phyloP scores from a whole-genome alignment of 1,140 invertebrate genomes.

The Pachyrhynchus sulphureomaculatus region DNA sequence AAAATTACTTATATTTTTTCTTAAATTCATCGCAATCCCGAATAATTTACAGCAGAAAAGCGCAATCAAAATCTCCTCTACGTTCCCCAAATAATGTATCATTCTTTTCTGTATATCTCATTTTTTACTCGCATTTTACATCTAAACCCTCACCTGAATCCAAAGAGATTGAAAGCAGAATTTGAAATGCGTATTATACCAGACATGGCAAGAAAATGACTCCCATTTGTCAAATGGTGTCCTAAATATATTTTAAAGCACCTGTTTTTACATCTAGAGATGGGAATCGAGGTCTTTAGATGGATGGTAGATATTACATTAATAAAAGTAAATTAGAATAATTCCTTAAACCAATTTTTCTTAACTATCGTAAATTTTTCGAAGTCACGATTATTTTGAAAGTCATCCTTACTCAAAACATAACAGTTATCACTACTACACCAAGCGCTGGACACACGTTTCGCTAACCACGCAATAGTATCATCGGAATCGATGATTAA shows the following conservation, averaged over 20 bases:
- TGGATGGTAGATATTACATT: neutral
- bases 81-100: neutral
- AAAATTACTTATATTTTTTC: too few relatives aligned
- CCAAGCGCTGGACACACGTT: too few relatives aligned
- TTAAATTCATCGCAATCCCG: neutral
- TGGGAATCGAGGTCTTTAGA: neutral
- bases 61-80: conserved; percentile 1
- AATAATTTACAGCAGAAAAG: neutral
- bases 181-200: conserved; percentile 5
- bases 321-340: too few relatives aligned
- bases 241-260: conserved; percentile 1
- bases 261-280: neutral
- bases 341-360: too few relatives aligned
- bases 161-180: neutral
- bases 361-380: too few relatives aligned
- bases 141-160: conserved; percentile 1
- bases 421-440: too few relatives aligned
- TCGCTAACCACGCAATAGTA: too few relatives aligned
- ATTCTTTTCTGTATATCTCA: conserved; percentile 1
- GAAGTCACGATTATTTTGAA: too few relatives aligned
- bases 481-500: too few relatives aligned
- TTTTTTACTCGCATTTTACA: conserved; percentile 1
- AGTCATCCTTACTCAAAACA: too few relatives aligned
- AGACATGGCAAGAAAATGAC: conserved; percentile 4
- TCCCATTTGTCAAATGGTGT: neutral